phyloP scores from a whole-genome alignment of 2,113 vertebrate species.

The Cebidichthys violaceus region DNA sequence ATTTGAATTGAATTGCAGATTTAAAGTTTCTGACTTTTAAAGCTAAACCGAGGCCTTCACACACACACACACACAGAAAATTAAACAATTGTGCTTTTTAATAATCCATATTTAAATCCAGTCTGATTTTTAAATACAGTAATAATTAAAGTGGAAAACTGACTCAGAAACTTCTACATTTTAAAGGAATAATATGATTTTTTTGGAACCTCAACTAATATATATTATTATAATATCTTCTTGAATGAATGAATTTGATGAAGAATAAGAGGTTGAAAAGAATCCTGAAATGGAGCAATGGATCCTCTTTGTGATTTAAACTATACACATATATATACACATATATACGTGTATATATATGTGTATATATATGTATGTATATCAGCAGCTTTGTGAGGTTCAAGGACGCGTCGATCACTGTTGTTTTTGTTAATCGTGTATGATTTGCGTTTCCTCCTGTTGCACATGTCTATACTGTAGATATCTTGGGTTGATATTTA shows the following conservation, averaged over 20 bases:
- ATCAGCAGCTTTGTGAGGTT: constrained; percentile 25
- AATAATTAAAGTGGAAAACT: too few relatives aligned
- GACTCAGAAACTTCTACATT: background rate
- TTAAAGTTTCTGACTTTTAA: background rate
- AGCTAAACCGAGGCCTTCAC: background rate
- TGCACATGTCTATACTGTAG: constrained; percentile 48
- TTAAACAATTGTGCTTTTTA: background rate
- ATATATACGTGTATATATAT: background rate
- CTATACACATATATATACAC: too few relatives aligned
- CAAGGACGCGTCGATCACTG: constrained; percentile 27
- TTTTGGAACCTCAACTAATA: too few relatives aligned
- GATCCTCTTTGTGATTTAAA: background rate
- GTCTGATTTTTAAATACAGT: too few relatives aligned
- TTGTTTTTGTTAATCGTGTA: constrained; percentile 36
- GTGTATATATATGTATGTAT: background rate
- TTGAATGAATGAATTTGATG: background rate
- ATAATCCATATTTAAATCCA: background rate
- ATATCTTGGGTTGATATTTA: constrained; percentile 63
- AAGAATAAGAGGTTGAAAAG: constrained; percentile 15
- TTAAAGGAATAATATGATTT: background rate
- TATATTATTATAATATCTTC: too few relatives aligned
- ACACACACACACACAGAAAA: background rate
- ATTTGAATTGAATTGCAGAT: too few relatives aligned
- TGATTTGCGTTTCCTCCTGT: constrained; percentile 38
- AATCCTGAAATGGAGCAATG: constrained; percentile 12